Conservation (phyloP, 2,888 invertebrate species). For the Stegophylla sp. region DNA sequence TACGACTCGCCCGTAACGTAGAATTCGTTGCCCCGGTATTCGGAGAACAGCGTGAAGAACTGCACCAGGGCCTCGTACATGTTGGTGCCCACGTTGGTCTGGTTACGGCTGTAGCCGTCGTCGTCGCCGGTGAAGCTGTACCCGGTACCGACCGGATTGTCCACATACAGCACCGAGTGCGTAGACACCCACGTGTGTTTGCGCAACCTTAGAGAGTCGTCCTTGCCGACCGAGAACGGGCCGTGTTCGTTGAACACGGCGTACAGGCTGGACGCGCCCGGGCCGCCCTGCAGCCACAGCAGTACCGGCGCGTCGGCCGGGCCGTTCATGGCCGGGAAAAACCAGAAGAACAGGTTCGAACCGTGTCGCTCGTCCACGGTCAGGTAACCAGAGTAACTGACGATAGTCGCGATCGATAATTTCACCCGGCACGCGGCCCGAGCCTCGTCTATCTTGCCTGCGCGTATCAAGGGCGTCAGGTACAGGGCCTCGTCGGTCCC, state of each 20-base stretch:
- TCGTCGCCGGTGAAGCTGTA: slow-evolving; percentile 84
- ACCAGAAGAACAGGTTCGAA: slow-evolving; percentile 68
- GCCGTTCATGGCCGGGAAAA: slow-evolving; percentile 66
- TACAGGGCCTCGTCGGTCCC: slow-evolving; percentile 25
- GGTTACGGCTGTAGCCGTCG: slow-evolving; percentile 79
- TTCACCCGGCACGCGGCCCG: slow-evolving; percentile 59
- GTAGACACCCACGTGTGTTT: slow-evolving; percentile 81
- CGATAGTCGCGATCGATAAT: slow-evolving; percentile 64
- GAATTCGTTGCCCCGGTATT: slow-evolving; percentile 77
- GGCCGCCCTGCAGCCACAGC: slow-evolving; percentile 71
- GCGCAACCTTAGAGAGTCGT: slow-evolving; percentile 66
- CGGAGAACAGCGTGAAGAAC: slow-evolving; percentile 83
- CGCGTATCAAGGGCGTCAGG: slow-evolving; percentile 48
- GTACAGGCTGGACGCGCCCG: slow-evolving; percentile 69
- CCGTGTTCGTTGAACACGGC: slow-evolving; percentile 71
- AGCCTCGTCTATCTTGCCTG: slow-evolving; percentile 17
- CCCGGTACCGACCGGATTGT: slow-evolving; percentile 92
- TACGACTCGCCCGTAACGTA: slow-evolving; percentile 91
- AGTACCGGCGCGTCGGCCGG: slow-evolving; percentile 66
- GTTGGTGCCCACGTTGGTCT: slow-evolving; percentile 81
- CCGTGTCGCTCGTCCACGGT: slow-evolving; percentile 68
- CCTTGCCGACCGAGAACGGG: slow-evolving; percentile 64
- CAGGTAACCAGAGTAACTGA: slow-evolving; percentile 71
- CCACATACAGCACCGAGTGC: slow-evolving; percentile 85
- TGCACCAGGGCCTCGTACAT: slow-evolving; percentile 79